Evolutionary conservation across 2,888 invertebrate species (phyloP), one percentile per base, ranked within the genome.

Genomic region (Ochropleura leucogaster): DNA sequence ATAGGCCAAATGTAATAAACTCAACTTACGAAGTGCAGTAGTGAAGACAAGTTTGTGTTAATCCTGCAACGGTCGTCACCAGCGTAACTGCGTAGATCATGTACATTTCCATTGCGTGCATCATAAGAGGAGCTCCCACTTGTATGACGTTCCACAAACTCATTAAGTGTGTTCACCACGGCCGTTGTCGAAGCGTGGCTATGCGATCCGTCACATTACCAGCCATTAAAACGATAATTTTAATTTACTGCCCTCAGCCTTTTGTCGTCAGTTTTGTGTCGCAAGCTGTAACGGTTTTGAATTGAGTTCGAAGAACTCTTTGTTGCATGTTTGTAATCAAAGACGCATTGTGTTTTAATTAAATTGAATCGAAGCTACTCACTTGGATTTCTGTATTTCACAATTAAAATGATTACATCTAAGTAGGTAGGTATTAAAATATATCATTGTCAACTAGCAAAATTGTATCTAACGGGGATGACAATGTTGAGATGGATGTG

Each of bases 141-240:
- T 65, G 70, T 70, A 74, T 76, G 74, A 69, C 63, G 75, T 77
- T 72, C 64, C 57, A 55, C 49, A 77, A 84, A 85, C 83, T 88
- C 85, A 89, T 88, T 88, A 87, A 83, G 68, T 69, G 68, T 83
- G 46, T 79, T 85, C 67, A 80, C 72, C 79, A 86, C 82, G 78
- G 83, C 70, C 55, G 57, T 79, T 74, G 80, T 74, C 67, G 72
- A 82, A 87, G 81, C 88, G 85, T 84, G 79, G 79, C 85, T 60
- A 75, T 72, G 55, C 83, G 78, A 87, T 87, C 87, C 85, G 85
- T 87, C 84, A 86, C 87, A 77, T 81, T 85, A 75, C 74, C 40
- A 82, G 82, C 85, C 85, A 88, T 82, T 85, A 83, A 68, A 82
- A 81, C 81, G 80, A 85, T 85, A 85, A 85, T 84, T 84, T 85